A percentile compares a stretch with the other conserved stretches of the same genome.
Conservation (phyloP, 1,140 invertebrate genomes). For the Zaprionus ghesquierei region DNA sequence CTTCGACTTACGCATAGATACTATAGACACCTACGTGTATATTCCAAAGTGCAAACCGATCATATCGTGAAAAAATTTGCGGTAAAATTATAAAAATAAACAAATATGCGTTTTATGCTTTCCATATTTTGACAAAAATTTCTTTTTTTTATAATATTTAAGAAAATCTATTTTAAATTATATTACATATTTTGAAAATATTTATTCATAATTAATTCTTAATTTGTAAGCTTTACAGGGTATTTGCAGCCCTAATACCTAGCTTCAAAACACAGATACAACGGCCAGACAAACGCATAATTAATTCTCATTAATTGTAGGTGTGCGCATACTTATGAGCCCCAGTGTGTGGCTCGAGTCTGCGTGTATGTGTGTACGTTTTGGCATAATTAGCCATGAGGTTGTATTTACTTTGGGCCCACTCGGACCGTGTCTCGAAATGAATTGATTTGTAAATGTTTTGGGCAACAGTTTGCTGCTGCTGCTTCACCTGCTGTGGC, state of each 20-base stretch:
- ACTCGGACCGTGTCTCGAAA: conserved; percentile 14
- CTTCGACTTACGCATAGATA: too few species aligned
- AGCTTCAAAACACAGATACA: background rate
- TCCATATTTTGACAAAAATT: too few species aligned
- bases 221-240: background rate
- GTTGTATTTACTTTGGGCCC: conserved; percentile 38
- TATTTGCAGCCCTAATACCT: background rate
- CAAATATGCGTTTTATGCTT: too few species aligned
- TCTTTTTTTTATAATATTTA: too few species aligned
- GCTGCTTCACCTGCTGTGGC: too few species aligned
- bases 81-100: too few species aligned
- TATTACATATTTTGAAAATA: background rate
- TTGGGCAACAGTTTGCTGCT: conserved; percentile 17
- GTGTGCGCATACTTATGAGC: conserved; percentile 13
- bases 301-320: conserved; percentile 55
- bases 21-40: too few species aligned
- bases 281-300: conserved; percentile 32
- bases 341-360: background rate
- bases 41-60: too few species aligned
- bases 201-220: background rate
- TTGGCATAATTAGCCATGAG: conserved; percentile 46
- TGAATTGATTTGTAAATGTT: conserved; percentile 58
- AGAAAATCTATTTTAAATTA: background rate
- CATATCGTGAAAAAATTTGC: too few species aligned
- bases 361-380: conserved; percentile 4